These are phyloP conservation scores for Drosophila bipectinata DNA, from an alignment of 1,140 invertebrate species.

Conservation along the genomic window DNA sequence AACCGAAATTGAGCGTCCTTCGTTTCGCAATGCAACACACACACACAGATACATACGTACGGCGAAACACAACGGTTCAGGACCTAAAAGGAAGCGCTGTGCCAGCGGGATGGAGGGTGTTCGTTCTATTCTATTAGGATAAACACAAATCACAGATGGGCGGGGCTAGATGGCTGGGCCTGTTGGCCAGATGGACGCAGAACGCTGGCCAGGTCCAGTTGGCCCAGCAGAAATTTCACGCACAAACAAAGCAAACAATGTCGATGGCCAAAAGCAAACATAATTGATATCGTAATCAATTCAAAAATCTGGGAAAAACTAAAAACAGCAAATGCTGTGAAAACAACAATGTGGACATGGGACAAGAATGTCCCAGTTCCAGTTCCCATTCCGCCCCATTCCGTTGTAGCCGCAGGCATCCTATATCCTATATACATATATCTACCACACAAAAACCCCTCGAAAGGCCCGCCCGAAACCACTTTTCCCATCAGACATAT, in stretches of 20 bases:
- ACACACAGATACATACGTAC: no score
- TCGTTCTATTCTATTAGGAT: slow-evolving; percentile 69
- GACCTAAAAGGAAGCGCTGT: slow-evolving; percentile 18
- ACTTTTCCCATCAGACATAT: slow-evolving; percentile 49
- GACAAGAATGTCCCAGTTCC: slow-evolving; percentile 42
- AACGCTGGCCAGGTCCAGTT: slow-evolving; percentile 7
- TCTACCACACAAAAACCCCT: slow-evolving; percentile 1
- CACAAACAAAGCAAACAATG: slow-evolving; percentile 73
- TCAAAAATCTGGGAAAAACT: slow-evolving; percentile 77
- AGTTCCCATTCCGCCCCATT: neutral
- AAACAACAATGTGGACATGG: slow-evolving; percentile 63
- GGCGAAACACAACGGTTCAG: neutral
- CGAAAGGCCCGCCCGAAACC: slow-evolving; percentile 21
- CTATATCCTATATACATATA: slow-evolving; percentile 48
- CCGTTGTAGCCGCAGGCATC: slow-evolving; percentile 56
- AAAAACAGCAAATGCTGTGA: slow-evolving; percentile 78
- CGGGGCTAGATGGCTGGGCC: neutral
- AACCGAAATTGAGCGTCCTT: slow-evolving; percentile 63
- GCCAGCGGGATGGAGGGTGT: slow-evolving; percentile 2
- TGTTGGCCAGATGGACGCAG: neutral
- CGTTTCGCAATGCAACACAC: slow-evolving; percentile 15
- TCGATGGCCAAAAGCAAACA: slow-evolving; percentile 77
- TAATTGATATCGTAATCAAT: slow-evolving; percentile 83
- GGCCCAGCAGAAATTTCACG: slow-evolving; percentile 59
- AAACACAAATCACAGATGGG: slow-evolving; percentile 57